Base-by-base conservation (phyloP, 2,797 vertebrate species). In the Acipenser ruthenus region DNA sequence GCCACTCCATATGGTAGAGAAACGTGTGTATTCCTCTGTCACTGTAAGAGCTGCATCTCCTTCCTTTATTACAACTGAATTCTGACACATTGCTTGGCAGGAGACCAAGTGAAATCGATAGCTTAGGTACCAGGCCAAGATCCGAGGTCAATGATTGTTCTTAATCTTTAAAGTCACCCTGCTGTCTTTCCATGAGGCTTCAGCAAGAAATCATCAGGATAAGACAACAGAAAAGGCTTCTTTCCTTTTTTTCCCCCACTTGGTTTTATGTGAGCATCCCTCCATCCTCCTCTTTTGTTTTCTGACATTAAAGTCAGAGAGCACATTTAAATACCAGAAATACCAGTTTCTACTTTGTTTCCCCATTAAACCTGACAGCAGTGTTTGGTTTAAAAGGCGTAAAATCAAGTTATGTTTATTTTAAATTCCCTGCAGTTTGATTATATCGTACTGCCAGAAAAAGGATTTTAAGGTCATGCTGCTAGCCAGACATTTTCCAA, bases 21-120 rank as follows among this genome's bases (percentile, higher is more conserved):
- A 84, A 77, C 71, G 82, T 87, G 88, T 90, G 88, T 91, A 83
- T 82, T 82, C 85, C 77, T 60, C 83, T 86, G 86, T 87, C 88
- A 86, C 83, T 87, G 86, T 89, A 89, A 88, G 85, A 87, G 87
- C 81, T 86, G 85, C 87, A 85, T 82, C 88, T 84, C 85, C 83
- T 89, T 87, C 89, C 86, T 89, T 90, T 84, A 89, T 88, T 88
- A 85, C 84, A 85, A 79, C 83, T 87, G 89, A 89, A 87, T 88
- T 88, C 82, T 68, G 81, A 78, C 79, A 80, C 85, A 86, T 85
- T 83, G 87, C 87, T 82, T 86, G 83, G 82, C 80, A 83, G 85
- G 86, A 85, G 82, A 88, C 82, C 84, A 84, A 85, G 86, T 78
- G 81, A 89, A 91, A 90, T 86, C 84, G 86, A 89, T 90, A 87